A percentile compares a stretch with the other conserved stretches of the same genome.
phyloP scores from a whole-genome alignment of 2,113 vertebrate species.

The Trogon melanurus region DNA sequence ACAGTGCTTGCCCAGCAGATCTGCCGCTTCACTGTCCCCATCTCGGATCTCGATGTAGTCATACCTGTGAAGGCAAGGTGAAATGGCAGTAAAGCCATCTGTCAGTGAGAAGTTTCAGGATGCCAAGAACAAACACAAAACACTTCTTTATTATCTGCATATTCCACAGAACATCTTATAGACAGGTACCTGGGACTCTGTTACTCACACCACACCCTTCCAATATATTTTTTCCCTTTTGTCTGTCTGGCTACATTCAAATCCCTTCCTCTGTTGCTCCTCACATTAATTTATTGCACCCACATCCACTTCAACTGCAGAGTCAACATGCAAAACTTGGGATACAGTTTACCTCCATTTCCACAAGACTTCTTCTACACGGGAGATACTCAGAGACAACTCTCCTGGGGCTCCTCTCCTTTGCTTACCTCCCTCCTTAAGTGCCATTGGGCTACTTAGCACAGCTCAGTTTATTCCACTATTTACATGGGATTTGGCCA shows the following conservation, averaged over 20 bases:
- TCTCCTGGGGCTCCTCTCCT: background rate
- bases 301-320: background rate
- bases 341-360: background rate
- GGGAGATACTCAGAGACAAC: background rate
- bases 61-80: conserved; percentile 79
- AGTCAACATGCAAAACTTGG: background rate
- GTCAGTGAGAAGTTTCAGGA: background rate
- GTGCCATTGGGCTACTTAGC: background rate
- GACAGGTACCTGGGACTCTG: background rate
- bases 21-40: conserved; percentile 87
- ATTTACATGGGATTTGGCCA: background rate
- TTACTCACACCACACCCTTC: background rate
- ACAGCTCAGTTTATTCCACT: background rate
- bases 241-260: background rate
- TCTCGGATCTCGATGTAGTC: conserved; percentile 98
- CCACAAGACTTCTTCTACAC: background rate
- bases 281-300: background rate
- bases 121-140: background rate
- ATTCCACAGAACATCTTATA: background rate
- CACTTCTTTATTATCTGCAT: background rate
- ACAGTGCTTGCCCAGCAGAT: conserved; percentile 95
- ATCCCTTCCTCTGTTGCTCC: background rate
- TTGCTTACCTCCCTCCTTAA: background rate
- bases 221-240: background rate
- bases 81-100: conserved; percentile 10